phyloP scores from a whole-genome alignment of 1,140 invertebrate genomes.

The Pseudomyrmex flavicornis region DNA sequence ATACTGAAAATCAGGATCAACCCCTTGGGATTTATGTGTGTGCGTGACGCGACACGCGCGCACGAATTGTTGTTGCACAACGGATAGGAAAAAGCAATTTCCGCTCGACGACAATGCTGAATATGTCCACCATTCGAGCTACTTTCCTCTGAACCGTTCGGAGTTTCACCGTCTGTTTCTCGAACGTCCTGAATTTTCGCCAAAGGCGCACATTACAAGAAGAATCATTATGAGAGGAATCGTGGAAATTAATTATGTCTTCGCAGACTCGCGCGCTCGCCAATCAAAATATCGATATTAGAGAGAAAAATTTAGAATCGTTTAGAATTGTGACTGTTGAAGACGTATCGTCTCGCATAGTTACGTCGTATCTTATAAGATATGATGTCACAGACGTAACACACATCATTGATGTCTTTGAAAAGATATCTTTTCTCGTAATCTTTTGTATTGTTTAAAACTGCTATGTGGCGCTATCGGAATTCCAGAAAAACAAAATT shows the following conservation, averaged over 20 bases:
- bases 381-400: too few relatives aligned
- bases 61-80: constrained; percentile 53
- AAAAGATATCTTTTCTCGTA: too few relatives aligned
- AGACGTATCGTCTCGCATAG: too few relatives aligned
- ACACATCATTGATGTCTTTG: too few relatives aligned
- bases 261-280: background rate
- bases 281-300: constrained; percentile 28
- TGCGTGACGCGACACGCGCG: constrained; percentile 27
- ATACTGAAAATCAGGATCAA: constrained; percentile 37
- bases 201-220: constrained; percentile 3
- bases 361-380: too few relatives aligned
- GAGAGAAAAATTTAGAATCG: too few relatives aligned
- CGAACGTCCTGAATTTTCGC: constrained; percentile 35
- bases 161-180: background rate
- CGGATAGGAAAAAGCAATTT: constrained; percentile 62
- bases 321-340: too few relatives aligned
- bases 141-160: constrained; percentile 36
- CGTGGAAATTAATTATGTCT: constrained; percentile 45
- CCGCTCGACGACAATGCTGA: constrained; percentile 48
- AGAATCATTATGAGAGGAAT: constrained; percentile 25
- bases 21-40: constrained; percentile 27
- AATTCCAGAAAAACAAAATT: too few relatives aligned
- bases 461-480: too few relatives aligned
- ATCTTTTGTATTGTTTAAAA: too few relatives aligned
- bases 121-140: constrained; percentile 59